These are phyloP conservation scores for Diglossa cyanea DNA, from an alignment of 2,797 vertebrate species.

Conservation along the genomic window DNA sequence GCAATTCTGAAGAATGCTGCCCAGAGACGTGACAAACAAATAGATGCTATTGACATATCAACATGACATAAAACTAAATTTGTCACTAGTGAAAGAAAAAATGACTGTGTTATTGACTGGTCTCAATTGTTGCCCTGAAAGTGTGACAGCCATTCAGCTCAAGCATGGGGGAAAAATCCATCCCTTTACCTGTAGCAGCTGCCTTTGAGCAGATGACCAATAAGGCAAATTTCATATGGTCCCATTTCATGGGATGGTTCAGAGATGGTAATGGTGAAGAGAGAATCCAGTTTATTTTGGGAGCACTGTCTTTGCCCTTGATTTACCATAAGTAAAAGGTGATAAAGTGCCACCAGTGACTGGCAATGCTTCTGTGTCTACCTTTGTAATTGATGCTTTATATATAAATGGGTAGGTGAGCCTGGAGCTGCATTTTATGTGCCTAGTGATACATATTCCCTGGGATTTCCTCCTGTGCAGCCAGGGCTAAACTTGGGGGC, in stretches of 20 bases:
- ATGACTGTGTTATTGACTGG: not conserved
- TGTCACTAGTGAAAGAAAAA: not conserved
- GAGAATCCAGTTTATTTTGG: not conserved
- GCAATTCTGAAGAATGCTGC: not conserved
- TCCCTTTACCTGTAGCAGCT: not conserved
- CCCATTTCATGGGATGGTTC: not conserved
- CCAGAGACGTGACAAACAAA: not conserved
- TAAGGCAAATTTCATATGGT: not conserved
- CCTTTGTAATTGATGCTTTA: not conserved
- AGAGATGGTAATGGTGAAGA: not conserved
- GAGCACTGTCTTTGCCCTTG: rapidly evolving
- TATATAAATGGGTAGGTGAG: not conserved
- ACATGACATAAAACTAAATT: not conserved
- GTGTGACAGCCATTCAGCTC: not conserved
- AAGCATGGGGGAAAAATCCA: not conserved
- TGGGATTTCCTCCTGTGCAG: not conserved
- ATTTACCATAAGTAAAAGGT: not conserved
- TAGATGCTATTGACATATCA: not conserved
- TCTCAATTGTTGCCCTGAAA: not conserved
- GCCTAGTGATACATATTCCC: not conserved
- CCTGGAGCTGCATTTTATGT: not conserved
- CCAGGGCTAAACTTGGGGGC: not conserved
- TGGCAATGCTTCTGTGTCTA: not conserved
- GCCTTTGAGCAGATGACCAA: not conserved
- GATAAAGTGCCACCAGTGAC: not conserved